Percentiles rank a stretch among this genome's conserved stretches.
phyloP scores from a whole-genome alignment of 1,140 invertebrate species.

The Myzus persicae region DNA sequence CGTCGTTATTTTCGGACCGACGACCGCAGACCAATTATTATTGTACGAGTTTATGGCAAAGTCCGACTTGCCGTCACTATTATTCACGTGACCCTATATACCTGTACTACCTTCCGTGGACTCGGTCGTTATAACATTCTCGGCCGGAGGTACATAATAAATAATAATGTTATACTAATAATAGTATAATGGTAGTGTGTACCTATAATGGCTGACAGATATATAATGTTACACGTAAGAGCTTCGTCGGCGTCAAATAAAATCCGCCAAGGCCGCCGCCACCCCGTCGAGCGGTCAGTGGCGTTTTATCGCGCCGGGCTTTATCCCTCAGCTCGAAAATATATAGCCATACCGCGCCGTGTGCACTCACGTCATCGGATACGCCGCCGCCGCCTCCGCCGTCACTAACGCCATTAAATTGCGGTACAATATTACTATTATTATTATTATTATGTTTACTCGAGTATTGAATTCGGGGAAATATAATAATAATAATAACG shows the following conservation, averaged over 20 bases:
- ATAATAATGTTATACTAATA: background rate
- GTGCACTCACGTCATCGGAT: background rate
- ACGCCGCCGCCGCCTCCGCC: background rate
- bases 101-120: background rate
- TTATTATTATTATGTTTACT: background rate
- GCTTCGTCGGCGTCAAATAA: background rate
- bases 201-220: background rate
- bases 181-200: background rate
- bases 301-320: background rate
- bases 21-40: slow-evolving; percentile 18
- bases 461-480: background rate
- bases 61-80: background rate
- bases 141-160: background rate
- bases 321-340: background rate
- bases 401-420: background rate
- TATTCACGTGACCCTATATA: background rate
- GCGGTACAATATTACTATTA: background rate
- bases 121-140: background rate
- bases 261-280: background rate
- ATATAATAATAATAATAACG: background rate
- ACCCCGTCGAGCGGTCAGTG: background rate
- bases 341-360: background rate
- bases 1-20: background rate
- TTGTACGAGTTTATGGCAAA: background rate
- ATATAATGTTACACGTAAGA: slow-evolving; percentile 3